Evolutionary conservation across 2,797 vertebrate species (phyloP).

Genomic region (Masticophis lateralis): DNA sequence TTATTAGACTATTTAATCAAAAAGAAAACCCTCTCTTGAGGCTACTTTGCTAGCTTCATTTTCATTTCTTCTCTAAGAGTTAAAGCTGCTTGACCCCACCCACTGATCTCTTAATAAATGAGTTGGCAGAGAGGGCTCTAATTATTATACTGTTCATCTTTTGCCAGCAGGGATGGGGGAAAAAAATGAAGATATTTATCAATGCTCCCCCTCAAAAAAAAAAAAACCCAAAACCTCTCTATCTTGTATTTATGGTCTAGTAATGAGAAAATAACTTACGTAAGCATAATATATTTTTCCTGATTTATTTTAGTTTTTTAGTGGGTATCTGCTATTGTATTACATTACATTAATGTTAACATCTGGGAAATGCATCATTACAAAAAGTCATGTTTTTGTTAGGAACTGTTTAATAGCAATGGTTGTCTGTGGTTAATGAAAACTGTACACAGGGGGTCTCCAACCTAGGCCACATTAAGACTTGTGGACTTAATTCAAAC

Average conservation of each 20-base stretch:
- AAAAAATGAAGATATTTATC: neutral
- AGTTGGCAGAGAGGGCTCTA: neutral
- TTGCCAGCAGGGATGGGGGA: neutral
- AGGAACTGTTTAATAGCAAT: neutral
- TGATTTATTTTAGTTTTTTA: neutral
- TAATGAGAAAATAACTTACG: neutral
- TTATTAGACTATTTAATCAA: conserved; percentile 5
- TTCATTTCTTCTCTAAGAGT: conserved; percentile 13
- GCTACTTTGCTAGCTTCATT: conserved; percentile 9
- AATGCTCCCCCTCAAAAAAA: neutral
- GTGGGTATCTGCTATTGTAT: neutral
- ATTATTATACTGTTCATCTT: neutral
- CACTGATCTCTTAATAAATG: neutral
- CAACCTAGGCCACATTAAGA: neutral
- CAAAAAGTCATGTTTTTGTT: neutral
- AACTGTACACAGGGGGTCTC: neutral
- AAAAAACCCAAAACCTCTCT: neutral
- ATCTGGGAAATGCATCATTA: neutral
- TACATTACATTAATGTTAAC: neutral
- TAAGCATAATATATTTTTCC: neutral
- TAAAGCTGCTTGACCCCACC: neutral
- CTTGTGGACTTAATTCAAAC: neutral
- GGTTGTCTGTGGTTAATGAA: neutral
- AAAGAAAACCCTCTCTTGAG: neutral
- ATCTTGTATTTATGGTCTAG: neutral